These are phyloP conservation scores for Mylabris sibirica DNA, from an alignment of 2,888 invertebrate genomes.

Conservation along the genomic window DNA sequence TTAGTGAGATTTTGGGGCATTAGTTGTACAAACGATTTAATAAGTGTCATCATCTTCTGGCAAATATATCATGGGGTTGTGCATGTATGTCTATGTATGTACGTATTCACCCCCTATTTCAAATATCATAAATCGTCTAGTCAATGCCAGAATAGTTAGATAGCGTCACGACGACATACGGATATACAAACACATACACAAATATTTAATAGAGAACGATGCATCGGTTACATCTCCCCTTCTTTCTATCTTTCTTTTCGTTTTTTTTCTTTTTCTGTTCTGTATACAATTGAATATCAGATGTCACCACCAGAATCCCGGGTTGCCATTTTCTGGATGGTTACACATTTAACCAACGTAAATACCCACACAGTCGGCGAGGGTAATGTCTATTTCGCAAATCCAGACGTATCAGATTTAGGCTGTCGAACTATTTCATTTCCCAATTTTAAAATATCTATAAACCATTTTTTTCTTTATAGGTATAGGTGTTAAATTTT, in stretches of 20 bases:
- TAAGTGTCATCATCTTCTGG: constrained; percentile 59
- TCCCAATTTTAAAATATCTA: no score
- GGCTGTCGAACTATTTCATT: no score
- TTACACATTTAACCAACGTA: constrained; percentile 45
- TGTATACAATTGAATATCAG: constrained; percentile 57
- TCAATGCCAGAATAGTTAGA: constrained; percentile 44
- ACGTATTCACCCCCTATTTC: constrained; percentile 37
- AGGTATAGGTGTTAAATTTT: no score
- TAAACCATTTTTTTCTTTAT: no score
- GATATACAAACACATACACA: background rate
- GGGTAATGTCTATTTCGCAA: background rate
- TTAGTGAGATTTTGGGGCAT: constrained; percentile 37
- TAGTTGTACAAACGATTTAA: constrained; percentile 59
- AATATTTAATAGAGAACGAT: background rate
- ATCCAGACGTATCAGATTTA: background rate
- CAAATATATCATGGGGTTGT: constrained; percentile 52
- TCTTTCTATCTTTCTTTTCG: no score
- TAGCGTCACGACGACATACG: constrained; percentile 44
- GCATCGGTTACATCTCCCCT: constrained; percentile 39
- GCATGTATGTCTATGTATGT: constrained; percentile 6
- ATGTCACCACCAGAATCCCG: constrained; percentile 58
- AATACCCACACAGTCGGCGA: constrained; percentile 13
- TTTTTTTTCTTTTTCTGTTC: no score
- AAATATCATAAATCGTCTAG: constrained; percentile 58
- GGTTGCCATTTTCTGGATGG: constrained; percentile 59